Conservation (phyloP, 2,113 vertebrate genomes). For the Dermatemys mawii region DNA sequence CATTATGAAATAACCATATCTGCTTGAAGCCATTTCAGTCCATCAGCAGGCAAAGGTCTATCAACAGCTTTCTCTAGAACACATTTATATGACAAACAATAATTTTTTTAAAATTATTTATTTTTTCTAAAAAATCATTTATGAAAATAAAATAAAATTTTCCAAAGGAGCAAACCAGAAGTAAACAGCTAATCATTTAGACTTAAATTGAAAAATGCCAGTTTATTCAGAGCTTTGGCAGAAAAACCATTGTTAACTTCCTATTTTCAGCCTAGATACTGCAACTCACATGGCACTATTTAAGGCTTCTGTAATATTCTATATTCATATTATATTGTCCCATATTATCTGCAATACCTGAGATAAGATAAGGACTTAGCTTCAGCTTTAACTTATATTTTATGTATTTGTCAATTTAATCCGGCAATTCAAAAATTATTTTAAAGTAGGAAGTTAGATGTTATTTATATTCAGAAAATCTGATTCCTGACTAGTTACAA, state of each 20-base stretch:
- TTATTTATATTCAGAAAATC: neutral
- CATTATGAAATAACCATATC: neutral
- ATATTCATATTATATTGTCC: neutral
- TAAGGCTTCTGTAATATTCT: neutral
- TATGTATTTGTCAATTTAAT: conserved; percentile 6
- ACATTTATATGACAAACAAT: neutral
- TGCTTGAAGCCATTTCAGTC: neutral
- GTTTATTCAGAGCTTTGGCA: neutral
- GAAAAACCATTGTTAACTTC: conserved; percentile 18
- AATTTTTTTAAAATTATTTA: neutral
- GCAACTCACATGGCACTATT: neutral
- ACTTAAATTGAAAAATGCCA: neutral
- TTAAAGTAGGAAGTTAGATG: conserved; percentile 24
- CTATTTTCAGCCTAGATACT: neutral
- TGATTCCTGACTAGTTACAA: neutral
- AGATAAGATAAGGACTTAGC: neutral
- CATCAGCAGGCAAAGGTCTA: neutral
- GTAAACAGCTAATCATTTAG: neutral
- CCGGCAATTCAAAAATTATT: conserved; percentile 30
- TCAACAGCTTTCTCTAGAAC: neutral
- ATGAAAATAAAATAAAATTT: neutral
- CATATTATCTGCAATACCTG: neutral
- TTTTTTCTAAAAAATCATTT: neutral
- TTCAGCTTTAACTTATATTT: conserved; percentile 1
- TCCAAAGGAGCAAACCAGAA: neutral